Conservation (phyloP, 1,140 invertebrate genomes). For the Aleiodes sp. region DNA sequence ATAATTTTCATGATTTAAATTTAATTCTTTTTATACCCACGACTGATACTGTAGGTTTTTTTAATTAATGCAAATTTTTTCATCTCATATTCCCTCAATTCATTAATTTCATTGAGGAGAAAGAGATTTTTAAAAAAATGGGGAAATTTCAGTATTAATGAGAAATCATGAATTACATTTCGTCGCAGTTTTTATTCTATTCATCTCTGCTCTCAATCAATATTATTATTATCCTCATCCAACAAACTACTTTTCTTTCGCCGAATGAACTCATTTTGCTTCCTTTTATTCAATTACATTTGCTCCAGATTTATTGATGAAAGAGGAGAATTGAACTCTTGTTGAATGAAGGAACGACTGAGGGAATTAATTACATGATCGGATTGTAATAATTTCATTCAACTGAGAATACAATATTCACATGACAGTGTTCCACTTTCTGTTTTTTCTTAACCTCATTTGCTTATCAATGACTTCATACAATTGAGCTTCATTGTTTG, state of each 20-base stretch:
- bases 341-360: neutral
- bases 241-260: too few relatives aligned
- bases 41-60: slow-evolving; percentile 32
- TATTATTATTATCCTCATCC: too few relatives aligned
- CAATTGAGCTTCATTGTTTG: too few relatives aligned
- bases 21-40: slow-evolving; percentile 17
- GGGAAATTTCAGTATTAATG: neutral
- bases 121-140: slow-evolving; percentile 1
- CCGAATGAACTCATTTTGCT: too few relatives aligned
- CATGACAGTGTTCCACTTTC: too few relatives aligned
- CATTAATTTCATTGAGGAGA: neutral
- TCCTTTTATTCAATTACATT: neutral
- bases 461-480: too few relatives aligned
- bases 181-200: neutral
- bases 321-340: neutral
- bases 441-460: slow-evolving; percentile 33
- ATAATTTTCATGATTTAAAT: neutral
- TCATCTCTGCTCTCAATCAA: too few relatives aligned
- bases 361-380: neutral
- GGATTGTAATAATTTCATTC: neutral
- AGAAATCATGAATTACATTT: neutral
- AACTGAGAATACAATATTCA: too few relatives aligned
- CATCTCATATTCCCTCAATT: slow-evolving; percentile 15
- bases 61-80: slow-evolving; percentile 17
- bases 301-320: neutral